Percentiles rank a stretch among this genome's conserved stretches.
These are phyloP conservation scores for Aleiodes testaceus DNA, from an alignment of 2,888 invertebrate genomes.

Conservation along the genomic window DNA sequence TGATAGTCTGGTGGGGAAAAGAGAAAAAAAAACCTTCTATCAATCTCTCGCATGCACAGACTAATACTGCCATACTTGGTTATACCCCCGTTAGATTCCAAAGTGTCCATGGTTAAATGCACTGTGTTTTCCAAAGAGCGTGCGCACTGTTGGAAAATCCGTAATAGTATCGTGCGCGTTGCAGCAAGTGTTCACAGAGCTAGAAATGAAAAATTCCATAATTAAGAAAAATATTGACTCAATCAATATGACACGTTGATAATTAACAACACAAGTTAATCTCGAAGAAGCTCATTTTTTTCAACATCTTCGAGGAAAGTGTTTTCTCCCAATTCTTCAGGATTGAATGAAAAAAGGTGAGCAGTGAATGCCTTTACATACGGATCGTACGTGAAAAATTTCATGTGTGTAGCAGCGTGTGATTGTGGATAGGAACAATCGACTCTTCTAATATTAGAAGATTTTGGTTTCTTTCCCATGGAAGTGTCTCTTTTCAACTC, in stretches of 20 bases:
- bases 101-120: no score
- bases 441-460: conserved; percentile 30
- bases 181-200: conserved; percentile 51
- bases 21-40: neutral
- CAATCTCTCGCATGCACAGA: conserved; percentile 29
- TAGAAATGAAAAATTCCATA: conserved; percentile 37
- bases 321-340: no score
- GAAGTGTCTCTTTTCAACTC: conserved; percentile 2
- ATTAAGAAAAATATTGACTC: conserved; percentile 31
- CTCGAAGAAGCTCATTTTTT: no score
- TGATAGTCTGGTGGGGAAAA: neutral
- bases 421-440: conserved; percentile 1
- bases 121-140: conserved; percentile 49
- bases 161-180: conserved; percentile 47
- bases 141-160: conserved; percentile 53
- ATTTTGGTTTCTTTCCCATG: neutral
- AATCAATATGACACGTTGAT: neutral
- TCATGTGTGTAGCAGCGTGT: neutral
- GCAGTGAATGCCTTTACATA: no score
- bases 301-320: no score
- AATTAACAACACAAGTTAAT: neutral
- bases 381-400: conserved; percentile 19
- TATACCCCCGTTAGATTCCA: conserved; percentile 32
- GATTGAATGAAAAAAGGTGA: no score
- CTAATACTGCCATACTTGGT: conserved; percentile 48